These are phyloP conservation scores for Plagodis pulveraria DNA, from an alignment of 2,888 invertebrate genomes.

Conservation along the genomic window DNA sequence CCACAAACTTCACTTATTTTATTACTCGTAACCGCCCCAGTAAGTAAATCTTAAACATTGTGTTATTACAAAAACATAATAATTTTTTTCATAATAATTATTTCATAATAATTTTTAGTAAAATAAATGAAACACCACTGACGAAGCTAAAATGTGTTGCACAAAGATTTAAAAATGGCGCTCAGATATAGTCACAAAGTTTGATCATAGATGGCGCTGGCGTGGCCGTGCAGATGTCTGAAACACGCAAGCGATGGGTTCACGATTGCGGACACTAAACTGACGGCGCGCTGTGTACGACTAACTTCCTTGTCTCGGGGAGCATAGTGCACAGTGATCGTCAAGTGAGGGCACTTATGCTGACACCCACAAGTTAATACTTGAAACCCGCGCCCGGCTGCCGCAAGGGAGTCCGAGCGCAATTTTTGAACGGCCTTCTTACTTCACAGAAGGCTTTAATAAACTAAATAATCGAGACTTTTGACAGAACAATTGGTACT, in stretches of 20 bases:
- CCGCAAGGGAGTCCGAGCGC: constrained; percentile 85
- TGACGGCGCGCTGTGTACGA: neutral
- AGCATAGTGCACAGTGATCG: constrained; percentile 95
- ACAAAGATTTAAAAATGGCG: no score
- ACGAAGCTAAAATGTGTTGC: no score
- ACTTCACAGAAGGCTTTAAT: constrained; percentile 83
- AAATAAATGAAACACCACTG: no score
- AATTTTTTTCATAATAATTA: no score
- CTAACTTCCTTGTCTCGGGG: constrained; percentile 93
- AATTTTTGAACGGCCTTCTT: constrained; percentile 92
- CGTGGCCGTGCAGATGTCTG: neutral
- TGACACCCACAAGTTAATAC: constrained; percentile 87
- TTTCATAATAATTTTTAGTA: no score
- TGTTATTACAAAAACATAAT: no score
- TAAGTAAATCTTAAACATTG: no score
- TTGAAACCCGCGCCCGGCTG: constrained; percentile 85
- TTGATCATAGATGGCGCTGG: constrained; percentile 16
- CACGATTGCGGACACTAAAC: neutral
- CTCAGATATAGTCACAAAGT: neutral
- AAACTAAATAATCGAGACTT: no score
- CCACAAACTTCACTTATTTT: no score
- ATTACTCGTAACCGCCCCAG: no score
- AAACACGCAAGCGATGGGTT: constrained; percentile 49
- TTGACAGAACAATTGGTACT: neutral
- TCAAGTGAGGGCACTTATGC: constrained; percentile 94